These are phyloP conservation scores for Chelonus insularis DNA, from an alignment of 1,140 invertebrate species.

Conservation along the genomic window DNA sequence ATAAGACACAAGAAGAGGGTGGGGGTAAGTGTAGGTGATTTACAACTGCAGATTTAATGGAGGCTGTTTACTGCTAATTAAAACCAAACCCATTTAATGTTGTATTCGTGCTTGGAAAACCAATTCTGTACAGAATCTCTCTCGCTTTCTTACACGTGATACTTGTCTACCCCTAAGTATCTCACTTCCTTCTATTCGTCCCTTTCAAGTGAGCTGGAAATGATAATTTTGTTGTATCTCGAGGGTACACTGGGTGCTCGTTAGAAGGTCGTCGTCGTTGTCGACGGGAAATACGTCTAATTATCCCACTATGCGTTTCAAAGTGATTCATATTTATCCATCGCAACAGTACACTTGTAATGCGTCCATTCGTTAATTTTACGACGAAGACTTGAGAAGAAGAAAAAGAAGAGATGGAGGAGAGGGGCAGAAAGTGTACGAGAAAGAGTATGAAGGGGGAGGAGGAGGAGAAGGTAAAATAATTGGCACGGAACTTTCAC, in stretches of 20 bases:
- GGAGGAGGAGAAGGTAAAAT: constrained; percentile 7
- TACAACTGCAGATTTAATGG: constrained; percentile 53
- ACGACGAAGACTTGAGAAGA: constrained; percentile 27
- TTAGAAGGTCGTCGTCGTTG: constrained; percentile 5
- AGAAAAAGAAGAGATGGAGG: not conserved
- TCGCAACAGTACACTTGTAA: constrained; percentile 19
- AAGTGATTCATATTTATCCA: constrained; percentile 25
- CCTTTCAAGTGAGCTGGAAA: constrained; percentile 12
- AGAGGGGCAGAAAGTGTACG: too few species aligned
- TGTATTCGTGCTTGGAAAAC: constrained; percentile 34
- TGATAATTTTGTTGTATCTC: constrained; percentile 14
- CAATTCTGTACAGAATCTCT: constrained; percentile 33
- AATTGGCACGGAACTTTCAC: constrained; percentile 33
- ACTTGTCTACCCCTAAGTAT: too few species aligned
- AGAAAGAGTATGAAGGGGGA: constrained; percentile 2
- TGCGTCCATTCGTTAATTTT: constrained; percentile 29
- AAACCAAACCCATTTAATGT: constrained; percentile 53
- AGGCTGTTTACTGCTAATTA: constrained; percentile 58
- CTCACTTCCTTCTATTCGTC: not conserved
- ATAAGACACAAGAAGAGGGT: constrained; percentile 17
- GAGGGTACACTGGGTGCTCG: not conserved
- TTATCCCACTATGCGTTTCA: constrained; percentile 11
- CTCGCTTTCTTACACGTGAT: not conserved
- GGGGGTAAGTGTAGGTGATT: constrained; percentile 52
- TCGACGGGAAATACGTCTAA: constrained; percentile 20